phyloP scores from a whole-genome alignment of 2,797 vertebrate genomes.

The Sternarchorhynchus goeldii region DNA sequence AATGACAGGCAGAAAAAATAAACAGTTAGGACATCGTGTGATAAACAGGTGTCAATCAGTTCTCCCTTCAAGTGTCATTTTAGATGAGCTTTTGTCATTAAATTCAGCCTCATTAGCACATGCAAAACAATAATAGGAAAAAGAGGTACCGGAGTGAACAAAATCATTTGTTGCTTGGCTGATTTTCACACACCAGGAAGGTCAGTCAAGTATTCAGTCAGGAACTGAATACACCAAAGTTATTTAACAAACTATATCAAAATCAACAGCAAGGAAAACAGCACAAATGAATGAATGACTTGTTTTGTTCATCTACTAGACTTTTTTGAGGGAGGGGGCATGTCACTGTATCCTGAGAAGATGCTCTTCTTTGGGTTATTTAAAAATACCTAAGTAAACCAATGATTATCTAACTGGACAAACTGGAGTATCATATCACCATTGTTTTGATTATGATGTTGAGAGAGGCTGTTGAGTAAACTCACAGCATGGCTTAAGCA shows the following conservation, averaged over 20 bases:
- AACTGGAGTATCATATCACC: slow-evolving; percentile 6
- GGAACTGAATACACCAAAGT: slow-evolving; percentile 33
- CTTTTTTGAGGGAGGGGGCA: neutral
- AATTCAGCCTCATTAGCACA: slow-evolving; percentile 29
- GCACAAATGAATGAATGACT: neutral
- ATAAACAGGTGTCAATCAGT: slow-evolving; percentile 37
- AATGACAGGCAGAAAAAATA: neutral
- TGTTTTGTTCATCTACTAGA: neutral
- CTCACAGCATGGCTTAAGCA: too few species aligned
- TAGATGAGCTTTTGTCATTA: slow-evolving; percentile 18
- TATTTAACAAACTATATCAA: slow-evolving; percentile 24
- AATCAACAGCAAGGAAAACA: neutral
- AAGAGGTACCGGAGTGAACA: slow-evolving; percentile 22
- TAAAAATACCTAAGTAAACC: neutral
- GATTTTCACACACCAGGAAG: slow-evolving; percentile 28
- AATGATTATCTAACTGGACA: slow-evolving; percentile 2
- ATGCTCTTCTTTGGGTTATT: slow-evolving; percentile 22
- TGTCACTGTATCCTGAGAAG: slow-evolving; percentile 27
- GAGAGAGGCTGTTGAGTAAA: too few species aligned
- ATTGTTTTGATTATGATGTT: neutral
- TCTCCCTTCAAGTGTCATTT: slow-evolving; percentile 6
- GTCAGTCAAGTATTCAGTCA: slow-evolving; percentile 45
- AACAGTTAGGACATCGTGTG: slow-evolving; percentile 17
- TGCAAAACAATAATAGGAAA: slow-evolving; percentile 24
- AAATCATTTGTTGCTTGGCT: slow-evolving; percentile 49